phyloP scores from a whole-genome alignment of 2,797 vertebrate genomes.

The Lutjanus campechanus region DNA sequence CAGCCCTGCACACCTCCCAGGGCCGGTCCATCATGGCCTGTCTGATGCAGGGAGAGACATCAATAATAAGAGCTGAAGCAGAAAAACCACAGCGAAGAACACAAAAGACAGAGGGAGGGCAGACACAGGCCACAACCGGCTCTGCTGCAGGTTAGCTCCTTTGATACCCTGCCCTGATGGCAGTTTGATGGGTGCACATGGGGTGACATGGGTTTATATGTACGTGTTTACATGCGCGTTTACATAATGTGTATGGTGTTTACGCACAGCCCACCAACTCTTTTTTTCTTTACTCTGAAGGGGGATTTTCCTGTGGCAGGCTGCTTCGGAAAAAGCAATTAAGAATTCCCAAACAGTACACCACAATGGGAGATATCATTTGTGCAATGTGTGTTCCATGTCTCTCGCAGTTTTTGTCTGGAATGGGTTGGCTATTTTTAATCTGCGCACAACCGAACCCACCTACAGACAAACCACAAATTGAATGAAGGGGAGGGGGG shows the following conservation, averaged over 20 bases:
- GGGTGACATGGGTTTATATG: conserved; percentile 75
- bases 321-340: conserved; percentile 87
- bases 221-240: conserved; percentile 77
- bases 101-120: conserved; percentile 68
- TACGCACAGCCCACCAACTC: conserved; percentile 75
- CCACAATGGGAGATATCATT: conserved; percentile 85
- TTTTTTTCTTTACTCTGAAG: conserved; percentile 78
- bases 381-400: conserved; percentile 81
- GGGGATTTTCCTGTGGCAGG: conserved; percentile 86
- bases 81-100: conserved; percentile 80
- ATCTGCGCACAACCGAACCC: conserved; percentile 80
- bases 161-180: conserved; percentile 78
- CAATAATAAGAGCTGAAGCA: conserved; percentile 81
- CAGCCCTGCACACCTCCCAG: conserved; percentile 69
- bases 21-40: conserved; percentile 65
- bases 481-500: conserved; percentile 74
- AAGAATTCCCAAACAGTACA: conserved; percentile 86
- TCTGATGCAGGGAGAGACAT: conserved; percentile 75
- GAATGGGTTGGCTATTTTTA: conserved; percentile 85
- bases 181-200: conserved; percentile 81
- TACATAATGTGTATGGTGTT: conserved; percentile 80
- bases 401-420: conserved; percentile 78
- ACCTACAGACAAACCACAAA: conserved; percentile 83
- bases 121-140: conserved; percentile 72
- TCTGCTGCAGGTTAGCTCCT: conserved; percentile 82